These are phyloP conservation scores for Rhingia campestris DNA, from an alignment of 2,888 invertebrate genomes.

Conservation along the genomic window DNA sequence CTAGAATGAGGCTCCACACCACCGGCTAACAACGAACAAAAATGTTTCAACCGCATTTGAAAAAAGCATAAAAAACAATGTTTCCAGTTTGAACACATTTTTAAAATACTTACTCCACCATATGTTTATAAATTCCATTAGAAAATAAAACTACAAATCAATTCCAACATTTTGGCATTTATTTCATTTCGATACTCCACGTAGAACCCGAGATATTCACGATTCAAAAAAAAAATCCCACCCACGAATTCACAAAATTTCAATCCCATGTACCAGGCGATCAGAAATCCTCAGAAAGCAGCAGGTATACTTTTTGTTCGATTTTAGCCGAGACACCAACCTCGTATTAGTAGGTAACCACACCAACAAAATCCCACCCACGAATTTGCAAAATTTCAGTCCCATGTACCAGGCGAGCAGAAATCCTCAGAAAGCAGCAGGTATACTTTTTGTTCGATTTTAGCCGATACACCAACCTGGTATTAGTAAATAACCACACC, in stretches of 20 bases:
- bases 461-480: not conserved
- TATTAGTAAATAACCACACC: too few species aligned
- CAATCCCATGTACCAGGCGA: not conserved
- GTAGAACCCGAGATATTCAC: not conserved
- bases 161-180: not conserved
- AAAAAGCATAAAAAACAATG: too few species aligned
- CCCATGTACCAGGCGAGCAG: constrained; percentile 8
- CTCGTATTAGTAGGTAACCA: too few species aligned
- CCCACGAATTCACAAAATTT: not conserved
- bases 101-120: not conserved
- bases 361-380: too few species aligned
- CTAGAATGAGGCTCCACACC: too few species aligned
- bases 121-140: not conserved
- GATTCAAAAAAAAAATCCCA: not conserved
- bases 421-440: constrained; percentile 11
- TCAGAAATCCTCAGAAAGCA: not conserved
- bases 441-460: not conserved
- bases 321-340: not conserved
- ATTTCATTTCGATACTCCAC: not conserved
- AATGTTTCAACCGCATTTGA: too few species aligned
- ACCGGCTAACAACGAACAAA: too few species aligned
- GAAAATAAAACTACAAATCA: not conserved
- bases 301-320: constrained; percentile 1
- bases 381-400: too few species aligned
- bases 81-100: not conserved